These are phyloP conservation scores for Drosophila albomicans DNA, from an alignment of 1,140 invertebrate species.

Conservation along the genomic window DNA sequence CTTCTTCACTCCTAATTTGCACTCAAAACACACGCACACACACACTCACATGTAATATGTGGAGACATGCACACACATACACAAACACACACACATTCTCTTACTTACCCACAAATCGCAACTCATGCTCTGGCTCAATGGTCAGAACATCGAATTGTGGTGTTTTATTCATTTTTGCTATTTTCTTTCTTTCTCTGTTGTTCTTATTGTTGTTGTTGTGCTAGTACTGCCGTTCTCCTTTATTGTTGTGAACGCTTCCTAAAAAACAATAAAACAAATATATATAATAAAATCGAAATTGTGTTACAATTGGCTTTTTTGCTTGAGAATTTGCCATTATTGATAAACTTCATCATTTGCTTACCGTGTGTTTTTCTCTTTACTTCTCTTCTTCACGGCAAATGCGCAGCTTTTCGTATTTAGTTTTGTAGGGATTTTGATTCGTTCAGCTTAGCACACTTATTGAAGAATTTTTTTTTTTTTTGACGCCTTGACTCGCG, in stretches of 20 bases:
- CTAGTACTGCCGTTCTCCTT: conserved; percentile 26
- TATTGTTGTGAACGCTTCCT: neutral
- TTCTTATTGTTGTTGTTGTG: conserved; percentile 43
- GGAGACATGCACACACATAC: neutral
- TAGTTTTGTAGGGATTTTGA: conserved; percentile 7
- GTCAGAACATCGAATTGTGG: conserved; percentile 56
- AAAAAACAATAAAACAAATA: neutral
- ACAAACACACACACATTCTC: neutral
- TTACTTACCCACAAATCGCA: conserved; percentile 81
- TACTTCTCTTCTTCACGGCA: neutral
- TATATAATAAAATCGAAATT: neutral
- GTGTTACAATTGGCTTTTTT: neutral
- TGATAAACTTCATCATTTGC: conserved; percentile 22
- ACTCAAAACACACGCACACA: conserved; percentile 11
- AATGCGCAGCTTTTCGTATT: conserved; percentile 13
- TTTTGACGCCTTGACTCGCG: conserved; percentile 23
- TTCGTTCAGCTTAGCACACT: conserved; percentile 32
- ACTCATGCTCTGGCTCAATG: conserved; percentile 79
- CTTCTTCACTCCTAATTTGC: conserved; percentile 12
- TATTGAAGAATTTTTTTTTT: conserved; percentile 20
- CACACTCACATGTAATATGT: neutral
- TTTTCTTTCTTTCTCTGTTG: conserved; percentile 27
- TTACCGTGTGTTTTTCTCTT: conserved; percentile 9
- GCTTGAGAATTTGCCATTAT: conserved; percentile 25
- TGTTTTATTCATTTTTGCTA: conserved; percentile 58